Base-by-base conservation (phyloP, 2,888 invertebrate genomes). In the Drosophila koepferae region DNA sequence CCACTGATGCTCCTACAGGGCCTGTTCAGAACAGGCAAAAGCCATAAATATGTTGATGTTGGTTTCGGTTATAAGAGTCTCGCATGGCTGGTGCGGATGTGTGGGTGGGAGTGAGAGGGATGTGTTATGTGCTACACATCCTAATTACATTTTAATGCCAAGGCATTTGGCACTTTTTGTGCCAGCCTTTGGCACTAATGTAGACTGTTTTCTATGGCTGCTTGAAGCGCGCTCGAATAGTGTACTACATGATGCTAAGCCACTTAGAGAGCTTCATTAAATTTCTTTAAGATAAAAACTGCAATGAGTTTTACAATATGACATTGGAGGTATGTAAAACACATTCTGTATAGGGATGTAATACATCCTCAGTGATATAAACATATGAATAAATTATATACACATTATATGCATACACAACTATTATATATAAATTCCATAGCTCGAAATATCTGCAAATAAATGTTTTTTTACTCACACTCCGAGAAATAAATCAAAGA, bases 91-190 rank as follows among this genome's bases (percentile, higher is more conserved):
- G 34, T 34, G 56, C 20, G 58, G 53, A 31, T 18, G 61, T 53
- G 23, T 31, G 18, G 40, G 38, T 41, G n/a, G 12, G 23, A 54
- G 60, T 40, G 23, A 34, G 36, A 48, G 18, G 14, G 36, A 54
- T 61, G 62, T 34, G 34, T 44, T 40, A 20, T 49, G 43, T 56
- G 48, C 56, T 72, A 62, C 58, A 73, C 69, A 73, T 63, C 81
- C 75, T 90, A 86, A 86, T 90, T 82, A 88, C 86, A 82, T 85
- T 80, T 88, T 86, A 79, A 88, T 80, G 75, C 63, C 61, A 28
- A 31, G 36, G 55, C 71, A 71, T 70, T 69, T 68, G 58, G 40
- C 69, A 64, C 65, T 65, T 82, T 83, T 86, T 72, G 70, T 74
- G 63, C 41, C 36, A 58, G 63, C 28, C 53, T 48, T 55, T 28